Conservation (phyloP, 2,888 invertebrate species). For the Agriopis marginaria region DNA sequence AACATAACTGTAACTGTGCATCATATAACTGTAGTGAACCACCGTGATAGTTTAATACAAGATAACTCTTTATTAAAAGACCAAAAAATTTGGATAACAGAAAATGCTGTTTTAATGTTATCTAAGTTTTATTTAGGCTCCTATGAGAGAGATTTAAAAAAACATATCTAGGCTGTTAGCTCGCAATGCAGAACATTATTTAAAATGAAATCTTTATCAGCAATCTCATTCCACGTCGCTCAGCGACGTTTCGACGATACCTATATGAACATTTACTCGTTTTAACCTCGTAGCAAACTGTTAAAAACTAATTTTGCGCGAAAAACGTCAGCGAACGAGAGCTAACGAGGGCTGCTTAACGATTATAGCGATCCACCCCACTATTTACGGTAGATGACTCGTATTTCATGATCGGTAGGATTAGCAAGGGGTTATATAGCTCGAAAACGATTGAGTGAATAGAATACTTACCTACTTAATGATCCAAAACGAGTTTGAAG, state of each 20-base stretch:
- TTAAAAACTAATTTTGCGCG: slow-evolving; percentile 60
- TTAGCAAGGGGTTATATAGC: slow-evolving; percentile 18
- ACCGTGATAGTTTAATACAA: not conserved
- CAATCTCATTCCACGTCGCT: slow-evolving; percentile 7
- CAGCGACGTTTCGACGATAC: slow-evolving; percentile 2
- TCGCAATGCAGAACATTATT: not conserved
- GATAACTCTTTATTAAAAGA: not conserved
- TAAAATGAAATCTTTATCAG: slow-evolving; percentile 15
- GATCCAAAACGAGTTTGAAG: slow-evolving; percentile 10
- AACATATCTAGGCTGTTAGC: not conserved
- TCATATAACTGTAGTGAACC: too few relatives aligned
- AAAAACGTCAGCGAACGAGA: slow-evolving; percentile 61
- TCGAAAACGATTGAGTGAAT: slow-evolving; percentile 17
- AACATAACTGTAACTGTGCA: too few relatives aligned
- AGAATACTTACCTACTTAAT: slow-evolving; percentile 8
- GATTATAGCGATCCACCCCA: slow-evolving; percentile 66
- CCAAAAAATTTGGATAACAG: not conserved
- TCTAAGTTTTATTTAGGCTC: too few relatives aligned
- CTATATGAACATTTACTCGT: slow-evolving; percentile 25
- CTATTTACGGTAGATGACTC: slow-evolving; percentile 72
- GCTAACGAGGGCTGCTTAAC: slow-evolving; percentile 71
- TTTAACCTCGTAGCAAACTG: slow-evolving; percentile 48
- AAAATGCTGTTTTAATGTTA: too few relatives aligned
- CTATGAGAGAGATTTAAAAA: too few relatives aligned
- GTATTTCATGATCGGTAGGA: slow-evolving; percentile 59